Base-by-base conservation (phyloP, 2,888 invertebrate genomes). In the Thecocarcelia acutangulata region DNA sequence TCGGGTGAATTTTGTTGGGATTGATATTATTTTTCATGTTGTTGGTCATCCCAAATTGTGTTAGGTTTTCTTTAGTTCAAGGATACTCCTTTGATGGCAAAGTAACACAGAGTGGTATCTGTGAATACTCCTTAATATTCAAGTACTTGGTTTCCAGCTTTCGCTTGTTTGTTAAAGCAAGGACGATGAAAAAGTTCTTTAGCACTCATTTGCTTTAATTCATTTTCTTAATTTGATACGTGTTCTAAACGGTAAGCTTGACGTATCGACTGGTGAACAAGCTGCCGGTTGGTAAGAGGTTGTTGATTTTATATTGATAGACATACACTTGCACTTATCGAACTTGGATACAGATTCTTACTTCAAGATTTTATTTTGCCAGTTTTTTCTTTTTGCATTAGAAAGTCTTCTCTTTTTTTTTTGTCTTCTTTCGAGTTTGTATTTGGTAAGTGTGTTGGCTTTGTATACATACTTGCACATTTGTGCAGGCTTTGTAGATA, bases 291-390 rank as follows among this genome's bases (percentile, higher is more conserved):
- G 58, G 19, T 59, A 8, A 15, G 50, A 46, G 5, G 44, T 48
- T 8, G 42, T 54, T 37, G 15, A 24, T 61, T 68, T 56, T 33
- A 15, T 46, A 46, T 74, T 33, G 54, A 33, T 42, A 3, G 24
- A 15, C 13, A 19, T n/a, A 50, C 13, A 17, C 17, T 28, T 37
- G 5, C 19, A 21, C 8, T 19, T 33, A 44, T 48, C 8, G 21
- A 64, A 48, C 70, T 70, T 42, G 58, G 28, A 42, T 77, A 63
- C 70, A 50, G 64, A 64, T 64, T 64, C 28, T 77, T 64, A n/a
- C n/a, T n/a, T n/a, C n/a, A n/a, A n/a, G n/a, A n/a, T 72, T 73
- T 66, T 56, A 50, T n/a, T 73, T 24, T 19, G 13, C 15, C 11
- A 8, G 12, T 46, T 46, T 56, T 33, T 56, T 1, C 13, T 13